Base-by-base conservation (phyloP, 1,140 invertebrate genomes). In the Zaprionus ornatus region DNA sequence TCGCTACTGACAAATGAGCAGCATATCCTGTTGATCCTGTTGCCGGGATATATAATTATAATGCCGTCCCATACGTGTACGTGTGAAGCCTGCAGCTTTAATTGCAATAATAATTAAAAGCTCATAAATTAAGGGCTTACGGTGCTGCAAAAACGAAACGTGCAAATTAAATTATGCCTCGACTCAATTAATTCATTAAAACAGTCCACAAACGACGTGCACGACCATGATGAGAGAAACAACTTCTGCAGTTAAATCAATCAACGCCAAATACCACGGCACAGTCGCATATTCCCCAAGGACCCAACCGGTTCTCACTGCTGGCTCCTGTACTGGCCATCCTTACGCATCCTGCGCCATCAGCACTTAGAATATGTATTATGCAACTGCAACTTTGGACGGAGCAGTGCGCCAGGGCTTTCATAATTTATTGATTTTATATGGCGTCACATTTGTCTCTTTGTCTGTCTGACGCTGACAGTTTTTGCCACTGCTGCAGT, bases 401-500 rank as follows among this genome's bases (percentile, higher is more conserved):
- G 50, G 21, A 55, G 63, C 32, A 70, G 57, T 75, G 64, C 71
- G 71, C 42, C 66, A 48, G 37, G 57, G 35, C 32, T 69, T 74
- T 90, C 78, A 90, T 90, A 90, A 90, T 90, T 90, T 90, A 90
- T 90, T 90, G 85, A 90, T 90, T 90, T 85, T 90, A 90, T 90
- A 90, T 90, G 85, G 86, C 85, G 85, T 86, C 85, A 90, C 85
- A 85, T 90, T 85, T 82, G 85, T 86, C 83, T 86, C 72, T 76
- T 79, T 59, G 76, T 84, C 82, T 80, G 78, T 73, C 82, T 67
- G 40, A 17, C 73, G 82, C 81, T 90, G 86, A 82, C 85, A 90
- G 82, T 79, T 90, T 81, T 86, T 90, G 85, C 85, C 85, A 82
- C 86, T 85, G 85, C 72, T 40, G 21, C 55, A 13, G 42, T 7